Conservation (phyloP, 2,888 invertebrate genomes). For the Alcis repandata region DNA sequence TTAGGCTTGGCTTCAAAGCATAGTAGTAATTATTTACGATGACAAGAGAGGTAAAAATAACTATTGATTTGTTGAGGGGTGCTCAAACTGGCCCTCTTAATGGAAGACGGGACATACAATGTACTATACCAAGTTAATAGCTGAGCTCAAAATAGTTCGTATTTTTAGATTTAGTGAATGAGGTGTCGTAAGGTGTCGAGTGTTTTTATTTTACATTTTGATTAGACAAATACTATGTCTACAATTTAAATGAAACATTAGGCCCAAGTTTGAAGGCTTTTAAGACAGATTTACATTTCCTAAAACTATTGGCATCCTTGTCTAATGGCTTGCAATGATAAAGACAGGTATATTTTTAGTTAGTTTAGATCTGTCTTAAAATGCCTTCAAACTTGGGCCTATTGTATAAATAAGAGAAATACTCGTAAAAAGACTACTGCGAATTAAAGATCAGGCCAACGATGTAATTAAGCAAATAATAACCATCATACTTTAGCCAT, state of each 20-base stretch:
- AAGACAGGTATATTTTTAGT: no score
- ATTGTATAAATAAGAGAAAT: background rate
- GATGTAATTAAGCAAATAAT: background rate
- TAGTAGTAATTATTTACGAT: conserved; percentile 24
- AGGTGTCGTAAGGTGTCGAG: no score
- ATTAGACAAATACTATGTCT: no score
- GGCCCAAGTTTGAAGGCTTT: no score
- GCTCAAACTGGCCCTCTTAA: background rate
- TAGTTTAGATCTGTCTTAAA: no score
- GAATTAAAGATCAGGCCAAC: background rate
- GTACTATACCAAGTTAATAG: no score
- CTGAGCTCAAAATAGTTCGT: background rate
- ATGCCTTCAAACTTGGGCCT: no score
- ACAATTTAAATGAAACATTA: no score
- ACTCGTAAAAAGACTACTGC: background rate
- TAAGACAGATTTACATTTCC: no score
- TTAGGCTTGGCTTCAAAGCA: conserved; percentile 6
- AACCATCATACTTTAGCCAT: background rate
- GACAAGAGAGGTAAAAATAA: conserved; percentile 30
- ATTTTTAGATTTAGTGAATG: background rate
- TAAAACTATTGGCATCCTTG: no score
- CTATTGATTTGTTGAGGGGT: conserved; percentile 26
- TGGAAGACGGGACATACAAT: background rate
- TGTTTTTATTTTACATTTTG: no score
- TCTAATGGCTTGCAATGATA: no score